Evolutionary conservation across 2,888 invertebrate genomes (phyloP).

Genomic region (Panzeria rudis): DNA sequence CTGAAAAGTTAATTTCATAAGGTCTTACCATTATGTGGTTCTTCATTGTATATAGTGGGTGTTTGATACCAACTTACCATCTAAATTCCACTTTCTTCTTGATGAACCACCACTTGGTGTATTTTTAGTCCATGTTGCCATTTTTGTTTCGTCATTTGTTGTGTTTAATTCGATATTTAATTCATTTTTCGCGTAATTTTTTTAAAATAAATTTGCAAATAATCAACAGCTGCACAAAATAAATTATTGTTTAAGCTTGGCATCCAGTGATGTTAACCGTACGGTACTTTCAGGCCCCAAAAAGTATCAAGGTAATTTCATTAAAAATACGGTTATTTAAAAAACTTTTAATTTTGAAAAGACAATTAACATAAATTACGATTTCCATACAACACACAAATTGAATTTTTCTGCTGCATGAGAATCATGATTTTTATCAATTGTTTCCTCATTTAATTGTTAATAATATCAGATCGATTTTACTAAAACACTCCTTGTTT

Average conservation of each 20-base stretch:
- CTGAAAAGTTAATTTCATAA: constrained; percentile 73
- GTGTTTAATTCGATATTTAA: constrained; percentile 13
- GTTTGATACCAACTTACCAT: constrained; percentile 77
- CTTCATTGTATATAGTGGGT: background rate
- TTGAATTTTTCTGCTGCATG: too few species aligned
- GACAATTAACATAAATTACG: too few species aligned
- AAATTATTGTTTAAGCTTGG: constrained; percentile 7
- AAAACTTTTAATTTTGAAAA: too few species aligned
- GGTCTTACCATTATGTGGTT: background rate
- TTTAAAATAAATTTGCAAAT: constrained; percentile 20
- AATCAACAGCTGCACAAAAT: constrained; percentile 45
- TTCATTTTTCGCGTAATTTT: constrained; percentile 27
- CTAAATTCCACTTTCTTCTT: constrained; percentile 83
- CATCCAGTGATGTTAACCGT: too few species aligned
- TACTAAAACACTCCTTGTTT: too few species aligned
- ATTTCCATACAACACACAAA: too few species aligned
- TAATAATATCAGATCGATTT: too few species aligned
- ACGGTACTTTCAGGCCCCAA: too few species aligned
- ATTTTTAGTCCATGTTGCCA: constrained; percentile 83
- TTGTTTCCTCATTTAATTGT: too few species aligned
- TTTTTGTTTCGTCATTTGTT: constrained; percentile 67
- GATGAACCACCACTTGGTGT: constrained; percentile 79
- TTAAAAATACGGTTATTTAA: too few species aligned
- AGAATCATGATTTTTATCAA: too few species aligned
- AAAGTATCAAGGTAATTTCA: too few species aligned